These are phyloP conservation scores for Pontoporia blainvillei DNA, from an alignment of 2,113 vertebrate genomes.

Conservation along the genomic window DNA sequence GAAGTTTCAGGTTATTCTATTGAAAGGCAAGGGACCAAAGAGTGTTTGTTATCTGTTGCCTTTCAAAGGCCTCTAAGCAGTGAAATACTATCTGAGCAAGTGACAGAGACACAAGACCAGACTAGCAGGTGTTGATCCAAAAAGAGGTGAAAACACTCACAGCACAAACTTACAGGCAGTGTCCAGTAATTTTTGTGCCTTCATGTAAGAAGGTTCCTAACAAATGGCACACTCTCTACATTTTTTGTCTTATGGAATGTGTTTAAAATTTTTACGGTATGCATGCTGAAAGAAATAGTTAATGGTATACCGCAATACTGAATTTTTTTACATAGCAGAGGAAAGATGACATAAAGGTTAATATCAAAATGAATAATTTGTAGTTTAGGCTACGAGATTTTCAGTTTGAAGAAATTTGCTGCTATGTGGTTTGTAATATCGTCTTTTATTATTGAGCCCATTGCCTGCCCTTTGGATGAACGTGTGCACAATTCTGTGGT, in stretches of 20 bases:
- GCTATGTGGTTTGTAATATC: neutral
- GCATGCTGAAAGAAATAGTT: neutral
- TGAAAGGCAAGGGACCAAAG: slow-evolving; percentile 62
- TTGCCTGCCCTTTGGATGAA: neutral
- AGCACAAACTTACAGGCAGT: neutral
- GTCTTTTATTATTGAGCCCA: neutral
- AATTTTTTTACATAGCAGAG: neutral
- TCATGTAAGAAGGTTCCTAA: slow-evolving; percentile 49
- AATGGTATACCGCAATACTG: neutral
- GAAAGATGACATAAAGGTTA: neutral
- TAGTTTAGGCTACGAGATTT: neutral
- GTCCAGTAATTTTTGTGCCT: slow-evolving; percentile 54
- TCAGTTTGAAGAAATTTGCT: neutral
- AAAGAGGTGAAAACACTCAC: slow-evolving; percentile 59
- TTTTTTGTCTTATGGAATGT: neutral
- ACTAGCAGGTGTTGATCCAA: slow-evolving; percentile 74
- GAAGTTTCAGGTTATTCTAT: slow-evolving; percentile 65
- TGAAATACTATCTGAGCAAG: slow-evolving; percentile 63
- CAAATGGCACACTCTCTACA: neutral
- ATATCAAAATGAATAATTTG: neutral
- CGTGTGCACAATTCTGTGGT: neutral
- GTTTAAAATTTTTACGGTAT: slow-evolving; percentile 3
- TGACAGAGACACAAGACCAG: slow-evolving; percentile 59
- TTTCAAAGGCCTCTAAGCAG: slow-evolving; percentile 67
- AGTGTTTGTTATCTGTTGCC: slow-evolving; percentile 63